Evolutionary conservation across 2,888 invertebrate genomes (phyloP).

Genomic region (Ectemnius continuus): DNA sequence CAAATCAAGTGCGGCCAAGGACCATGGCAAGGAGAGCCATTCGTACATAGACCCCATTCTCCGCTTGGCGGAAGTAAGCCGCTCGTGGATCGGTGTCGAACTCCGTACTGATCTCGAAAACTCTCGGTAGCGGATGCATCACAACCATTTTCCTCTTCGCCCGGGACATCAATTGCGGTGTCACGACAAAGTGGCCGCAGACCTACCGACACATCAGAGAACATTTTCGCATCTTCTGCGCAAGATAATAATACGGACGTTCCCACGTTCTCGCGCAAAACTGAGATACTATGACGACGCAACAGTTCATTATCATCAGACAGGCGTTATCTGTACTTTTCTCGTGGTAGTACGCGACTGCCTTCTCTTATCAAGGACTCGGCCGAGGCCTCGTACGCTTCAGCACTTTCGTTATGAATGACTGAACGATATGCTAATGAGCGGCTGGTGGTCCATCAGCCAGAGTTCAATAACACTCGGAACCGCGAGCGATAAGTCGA

Average conservation of each 20-base stretch:
- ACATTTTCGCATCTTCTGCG: neutral
- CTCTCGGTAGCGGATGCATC: conserved; percentile 97
- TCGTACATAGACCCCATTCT: conserved; percentile 98
- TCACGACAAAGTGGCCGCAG: conserved; percentile 93
- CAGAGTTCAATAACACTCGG: conserved; percentile 1
- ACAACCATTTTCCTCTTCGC: conserved; percentile 97
- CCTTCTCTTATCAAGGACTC: neutral
- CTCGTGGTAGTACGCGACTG: neutral
- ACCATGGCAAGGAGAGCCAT: conserved; percentile 98
- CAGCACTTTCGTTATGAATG: neutral
- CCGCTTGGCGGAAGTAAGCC: conserved; percentile 98
- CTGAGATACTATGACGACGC: neutral
- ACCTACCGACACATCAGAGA: conserved; percentile 80
- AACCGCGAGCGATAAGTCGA: no score
- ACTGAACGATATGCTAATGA: neutral
- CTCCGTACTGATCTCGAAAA: conserved; percentile 95
- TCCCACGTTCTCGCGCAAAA: neutral
- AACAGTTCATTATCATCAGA: neutral
- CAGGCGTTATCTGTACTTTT: neutral
- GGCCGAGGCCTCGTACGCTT: neutral
- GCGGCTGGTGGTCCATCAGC: neutral
- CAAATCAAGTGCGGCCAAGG: conserved; percentile 80
- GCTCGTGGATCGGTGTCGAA: conserved; percentile 98
- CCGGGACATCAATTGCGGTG: conserved; percentile 96
- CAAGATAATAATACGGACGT: neutral